A percentile compares a stretch with the other conserved stretches of the same genome.
These are phyloP conservation scores for Spodoptera exigua DNA, from an alignment of 2,888 invertebrate species.

Conservation along the genomic window DNA sequence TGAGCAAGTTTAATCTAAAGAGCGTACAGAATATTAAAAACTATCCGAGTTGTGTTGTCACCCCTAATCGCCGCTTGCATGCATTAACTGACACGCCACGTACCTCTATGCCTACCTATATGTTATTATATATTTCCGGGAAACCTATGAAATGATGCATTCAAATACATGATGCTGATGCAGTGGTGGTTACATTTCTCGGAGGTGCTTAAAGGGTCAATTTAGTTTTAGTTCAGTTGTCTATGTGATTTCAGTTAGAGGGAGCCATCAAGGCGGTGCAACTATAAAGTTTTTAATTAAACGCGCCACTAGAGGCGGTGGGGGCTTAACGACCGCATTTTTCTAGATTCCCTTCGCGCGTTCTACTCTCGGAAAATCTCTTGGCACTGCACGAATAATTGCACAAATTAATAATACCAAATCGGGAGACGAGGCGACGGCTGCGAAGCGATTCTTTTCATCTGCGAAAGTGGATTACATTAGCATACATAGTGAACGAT, in stretches of 20 bases:
- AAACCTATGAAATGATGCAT: conserved; percentile 42
- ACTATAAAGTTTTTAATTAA: conserved; percentile 87
- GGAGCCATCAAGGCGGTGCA: conserved; percentile 71
- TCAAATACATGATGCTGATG: conserved; percentile 29
- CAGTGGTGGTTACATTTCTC: conserved; percentile 27
- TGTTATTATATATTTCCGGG: conserved; percentile 44
- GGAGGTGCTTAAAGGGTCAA: conserved; percentile 39
- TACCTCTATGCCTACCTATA: conserved; percentile 31
- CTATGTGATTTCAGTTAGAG: conserved; percentile 65
- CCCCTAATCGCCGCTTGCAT: conserved; percentile 56
- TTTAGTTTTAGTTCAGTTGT: conserved; percentile 53
- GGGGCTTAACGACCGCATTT: conserved; percentile 84
- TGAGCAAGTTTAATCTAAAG: conserved; percentile 59
- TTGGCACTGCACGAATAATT: conserved; percentile 80
- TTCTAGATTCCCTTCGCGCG: conserved; percentile 79
- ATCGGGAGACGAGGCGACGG: conserved; percentile 70
- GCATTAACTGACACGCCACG: conserved; percentile 56
- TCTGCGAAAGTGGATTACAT: conserved; percentile 71
- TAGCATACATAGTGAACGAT: conserved; percentile 66
- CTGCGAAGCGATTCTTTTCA: conserved; percentile 66
- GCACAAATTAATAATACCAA: conserved; percentile 82
- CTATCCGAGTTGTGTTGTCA: conserved; percentile 56
- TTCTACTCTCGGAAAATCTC: conserved; percentile 80
- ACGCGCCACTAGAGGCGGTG: conserved; percentile 69
- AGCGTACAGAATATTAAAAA: conserved; percentile 65